Evolutionary conservation across 2,888 invertebrate genomes (phyloP), one percentile per base, ranked within the genome.

Genomic region (Chelonus formosanus): DNA sequence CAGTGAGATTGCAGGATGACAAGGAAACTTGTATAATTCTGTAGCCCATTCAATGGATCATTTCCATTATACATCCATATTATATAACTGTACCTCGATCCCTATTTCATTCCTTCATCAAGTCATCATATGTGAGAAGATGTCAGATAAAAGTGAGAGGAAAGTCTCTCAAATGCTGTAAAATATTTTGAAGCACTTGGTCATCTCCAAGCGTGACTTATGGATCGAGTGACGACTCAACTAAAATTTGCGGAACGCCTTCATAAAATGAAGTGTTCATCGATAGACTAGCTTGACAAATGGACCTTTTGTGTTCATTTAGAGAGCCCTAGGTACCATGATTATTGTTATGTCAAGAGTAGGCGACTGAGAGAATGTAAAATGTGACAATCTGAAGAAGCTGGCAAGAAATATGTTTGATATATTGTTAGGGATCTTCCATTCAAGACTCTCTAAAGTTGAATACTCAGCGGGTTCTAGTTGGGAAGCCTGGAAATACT

Each of bases 1-100:
- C 73, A 67, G 76, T 81, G 81, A 81, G 72, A 74, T 69, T 77
- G 80, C 76, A 76, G n/a, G 8, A 63, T 63, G 45, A 40, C 61
- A 34, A 40, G 36, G 65, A 69, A 73, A 43, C 44, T 53, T 61
- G 44, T 32, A 61, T n/a, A 31, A 7, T 53, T n/a, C 52, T 53
- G 32, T 5, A 52, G 43, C 60, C 40, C 20, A 61, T 53, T 43
- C 53, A 61, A 61, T 32, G 7, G 34, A 50, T n/a, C 45, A 45
- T 45, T 4, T n/a, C 45, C 45, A 45, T 45, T 45, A 45, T 4
- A 3, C 7, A 8, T 7, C 7, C 7, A 8, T 7, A 45, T 45
- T 4, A 45, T 45, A 20, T 48, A 48, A 48, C n/a, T 10, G 31
- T 48, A 20, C 3, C 5, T 48, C 20, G 20, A 20, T 20, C 20